These are phyloP conservation scores for Anhinga rufa DNA, from an alignment of 2,113 vertebrate species.

Conservation along the genomic window DNA sequence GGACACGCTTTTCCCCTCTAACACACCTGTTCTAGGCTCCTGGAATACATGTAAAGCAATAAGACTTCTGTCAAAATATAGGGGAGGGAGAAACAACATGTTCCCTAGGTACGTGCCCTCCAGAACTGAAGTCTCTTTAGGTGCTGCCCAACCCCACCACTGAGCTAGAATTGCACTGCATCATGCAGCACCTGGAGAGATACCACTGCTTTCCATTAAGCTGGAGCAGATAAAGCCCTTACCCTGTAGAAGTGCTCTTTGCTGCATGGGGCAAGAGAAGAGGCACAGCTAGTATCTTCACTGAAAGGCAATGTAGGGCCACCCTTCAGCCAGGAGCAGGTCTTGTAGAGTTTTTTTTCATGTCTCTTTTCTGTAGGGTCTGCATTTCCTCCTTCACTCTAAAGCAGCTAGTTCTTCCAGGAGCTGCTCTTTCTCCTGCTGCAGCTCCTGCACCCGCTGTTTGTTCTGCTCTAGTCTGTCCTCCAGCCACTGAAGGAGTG, in stretches of 20 bases:
- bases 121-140: background rate
- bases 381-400: constrained; percentile 53
- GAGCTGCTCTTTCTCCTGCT: constrained; percentile 88
- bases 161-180: background rate
- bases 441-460: constrained; percentile 82
- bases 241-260: background rate
- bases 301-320: background rate
- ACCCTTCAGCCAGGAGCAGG: background rate
- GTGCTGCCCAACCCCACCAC: background rate
- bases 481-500: constrained; percentile 95
- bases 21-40: background rate
- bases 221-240: background rate
- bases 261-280: background rate
- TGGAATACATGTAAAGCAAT: background rate
- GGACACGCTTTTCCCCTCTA: background rate
- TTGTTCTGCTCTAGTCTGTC: constrained; percentile 95
- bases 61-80: background rate
- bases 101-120: background rate
- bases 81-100: background rate
- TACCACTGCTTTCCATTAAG: background rate
- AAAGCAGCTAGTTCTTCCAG: constrained; percentile 82
- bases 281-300: background rate
- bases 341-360: background rate
- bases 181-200: background rate
- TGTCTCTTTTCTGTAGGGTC: background rate